Percentiles rank a stretch among this genome's conserved stretches.
phyloP scores from a whole-genome alignment of 2,797 vertebrate species.

The Pipistrellus nathusii region DNA sequence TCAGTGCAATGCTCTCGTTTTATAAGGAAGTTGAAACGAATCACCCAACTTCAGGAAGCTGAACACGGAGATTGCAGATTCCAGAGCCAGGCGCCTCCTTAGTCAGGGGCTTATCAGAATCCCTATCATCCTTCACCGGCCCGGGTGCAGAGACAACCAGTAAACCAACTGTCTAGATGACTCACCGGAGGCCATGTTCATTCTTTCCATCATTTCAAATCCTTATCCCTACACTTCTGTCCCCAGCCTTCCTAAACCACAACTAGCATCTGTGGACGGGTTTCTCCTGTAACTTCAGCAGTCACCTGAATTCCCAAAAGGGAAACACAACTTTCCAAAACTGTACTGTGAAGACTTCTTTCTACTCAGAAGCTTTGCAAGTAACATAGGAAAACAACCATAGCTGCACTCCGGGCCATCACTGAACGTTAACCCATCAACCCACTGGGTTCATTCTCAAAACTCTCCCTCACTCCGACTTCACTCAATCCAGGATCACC shows the following conservation, averaged over 20 bases:
- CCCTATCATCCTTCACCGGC: neutral
- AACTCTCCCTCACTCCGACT: neutral
- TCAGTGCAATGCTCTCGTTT: neutral
- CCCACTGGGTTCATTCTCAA: neutral
- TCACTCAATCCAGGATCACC: neutral
- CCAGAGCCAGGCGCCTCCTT: neutral
- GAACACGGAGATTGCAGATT: neutral
- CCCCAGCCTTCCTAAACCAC: neutral
- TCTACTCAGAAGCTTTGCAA: neutral
- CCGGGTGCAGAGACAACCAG: neutral
- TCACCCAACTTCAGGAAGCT: neutral
- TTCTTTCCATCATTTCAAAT: neutral
- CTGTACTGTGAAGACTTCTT: neutral
- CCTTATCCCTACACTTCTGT: too few species aligned
- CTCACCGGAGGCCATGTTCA: neutral
- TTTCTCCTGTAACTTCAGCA: neutral
- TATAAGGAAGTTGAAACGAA: neutral
- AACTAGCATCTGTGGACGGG: accelerated
- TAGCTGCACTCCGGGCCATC: too few species aligned
- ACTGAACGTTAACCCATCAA: neutral
- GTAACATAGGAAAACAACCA: neutral
- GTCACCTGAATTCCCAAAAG: neutral
- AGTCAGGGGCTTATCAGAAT: neutral
- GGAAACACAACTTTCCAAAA: neutral
- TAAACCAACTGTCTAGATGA: neutral